Conservation (phyloP, 2,797 vertebrate genomes). For the Okamejei kenojei region DNA sequence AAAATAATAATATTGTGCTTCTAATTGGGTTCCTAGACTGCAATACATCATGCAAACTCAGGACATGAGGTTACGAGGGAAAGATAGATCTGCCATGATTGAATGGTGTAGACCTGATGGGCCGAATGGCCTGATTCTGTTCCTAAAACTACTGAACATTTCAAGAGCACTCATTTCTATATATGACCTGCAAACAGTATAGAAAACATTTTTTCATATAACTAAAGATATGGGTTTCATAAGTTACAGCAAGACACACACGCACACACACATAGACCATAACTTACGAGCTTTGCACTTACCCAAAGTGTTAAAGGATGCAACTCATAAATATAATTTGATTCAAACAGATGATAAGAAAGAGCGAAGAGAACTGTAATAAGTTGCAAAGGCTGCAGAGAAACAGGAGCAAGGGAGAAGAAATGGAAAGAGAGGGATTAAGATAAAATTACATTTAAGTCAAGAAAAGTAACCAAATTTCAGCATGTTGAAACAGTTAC, state of each 20-base stretch:
- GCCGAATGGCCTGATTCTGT: no score
- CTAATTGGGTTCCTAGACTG: background rate
- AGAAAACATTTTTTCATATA: no score
- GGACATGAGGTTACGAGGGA: background rate
- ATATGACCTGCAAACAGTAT: background rate
- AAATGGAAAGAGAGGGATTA: background rate
- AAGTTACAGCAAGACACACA: background rate
- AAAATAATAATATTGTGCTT: background rate
- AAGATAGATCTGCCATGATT: no score
- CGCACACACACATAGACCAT: background rate
- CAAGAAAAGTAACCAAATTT: background rate
- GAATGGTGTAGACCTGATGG: no score
- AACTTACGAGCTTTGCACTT: background rate
- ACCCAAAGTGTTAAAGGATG: constrained; percentile 22
- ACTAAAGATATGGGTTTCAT: background rate
- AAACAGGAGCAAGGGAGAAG: background rate
- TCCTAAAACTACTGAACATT: no score
- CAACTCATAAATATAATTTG: constrained; percentile 7
- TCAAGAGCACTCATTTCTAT: background rate
- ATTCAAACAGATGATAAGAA: constrained; percentile 7
- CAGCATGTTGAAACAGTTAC: background rate
- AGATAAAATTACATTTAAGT: background rate
- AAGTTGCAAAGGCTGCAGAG: constrained; percentile 23
- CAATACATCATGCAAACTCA: background rate
- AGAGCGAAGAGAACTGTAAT: constrained; percentile 20